Conservation (phyloP, 2,888 invertebrate genomes). For the Baccha elongata region DNA sequence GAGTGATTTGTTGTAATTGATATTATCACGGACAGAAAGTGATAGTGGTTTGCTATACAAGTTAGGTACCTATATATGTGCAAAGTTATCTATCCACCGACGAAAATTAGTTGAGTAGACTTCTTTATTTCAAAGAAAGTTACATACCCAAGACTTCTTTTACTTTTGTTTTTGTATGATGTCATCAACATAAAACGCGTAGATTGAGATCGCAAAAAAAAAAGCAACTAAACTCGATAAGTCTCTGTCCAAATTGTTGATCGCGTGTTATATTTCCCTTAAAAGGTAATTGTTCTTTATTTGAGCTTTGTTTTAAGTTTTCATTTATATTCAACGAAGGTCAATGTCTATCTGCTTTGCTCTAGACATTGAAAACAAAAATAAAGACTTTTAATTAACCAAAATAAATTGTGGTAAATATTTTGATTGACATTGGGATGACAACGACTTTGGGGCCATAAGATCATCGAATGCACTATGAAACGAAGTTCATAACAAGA, state of each 20-base stretch:
- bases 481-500: not conserved
- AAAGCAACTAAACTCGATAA: too few relatives aligned
- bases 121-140: conserved; percentile 12
- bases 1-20: conserved; percentile 32
- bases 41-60: conserved; percentile 31
- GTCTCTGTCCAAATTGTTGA: too few relatives aligned
- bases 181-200: not conserved
- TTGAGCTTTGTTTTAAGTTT: conserved; percentile 24
- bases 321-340: conserved; percentile 3
- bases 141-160: not conserved
- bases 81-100: not conserved
- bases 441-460: too few relatives aligned
- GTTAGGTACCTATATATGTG: not conserved
- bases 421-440: too few relatives aligned
- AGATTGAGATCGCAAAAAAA: too few relatives aligned
- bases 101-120: not conserved
- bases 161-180: not conserved
- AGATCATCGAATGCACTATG: not conserved
- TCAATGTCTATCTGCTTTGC: not conserved
- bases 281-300: conserved; percentile 34
- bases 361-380: conserved; percentile 25
- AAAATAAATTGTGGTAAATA: too few relatives aligned
- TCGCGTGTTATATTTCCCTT: conserved; percentile 10
- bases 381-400: not conserved
- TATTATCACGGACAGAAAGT: conserved; percentile 29